Percentiles rank a stretch among this genome's conserved stretches.
Evolutionary conservation across 1,140 invertebrate species (phyloP).

Genomic region (Atta texana): DNA sequence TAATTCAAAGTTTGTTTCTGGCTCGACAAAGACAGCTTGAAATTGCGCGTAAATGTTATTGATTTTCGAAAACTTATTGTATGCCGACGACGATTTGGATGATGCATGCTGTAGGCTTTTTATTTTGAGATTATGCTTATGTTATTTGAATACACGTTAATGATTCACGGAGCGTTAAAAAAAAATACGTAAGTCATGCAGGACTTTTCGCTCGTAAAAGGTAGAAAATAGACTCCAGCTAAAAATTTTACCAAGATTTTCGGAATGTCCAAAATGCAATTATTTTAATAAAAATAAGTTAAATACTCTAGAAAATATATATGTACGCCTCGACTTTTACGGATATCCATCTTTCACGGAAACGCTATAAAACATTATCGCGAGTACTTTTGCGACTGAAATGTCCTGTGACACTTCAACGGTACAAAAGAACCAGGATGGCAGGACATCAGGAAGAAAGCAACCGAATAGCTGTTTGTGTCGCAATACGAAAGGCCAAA

Average conservation of each 20-base stretch:
- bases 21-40: background rate
- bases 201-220: slow-evolving; percentile 58
- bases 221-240: background rate
- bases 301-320: background rate
- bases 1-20: slow-evolving; percentile 6
- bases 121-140: slow-evolving; percentile 31
- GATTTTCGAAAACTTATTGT: background rate
- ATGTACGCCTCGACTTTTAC: background rate
- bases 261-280: background rate
- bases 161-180: slow-evolving; percentile 22
- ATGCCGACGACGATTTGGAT: slow-evolving; percentile 16
- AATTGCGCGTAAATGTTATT: background rate
- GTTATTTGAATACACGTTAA: slow-evolving; percentile 10
- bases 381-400: slow-evolving; percentile 28
- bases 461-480: background rate
- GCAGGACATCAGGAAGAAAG: slow-evolving; percentile 12
- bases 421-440: background rate
- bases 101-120: slow-evolving; percentile 72
- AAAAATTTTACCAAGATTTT: background rate
- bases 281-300: background rate
- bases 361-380: background rate
- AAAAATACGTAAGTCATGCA: background rate
- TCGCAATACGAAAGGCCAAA: slow-evolving; percentile 1
- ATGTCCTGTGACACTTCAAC: background rate
- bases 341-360: background rate